Percentiles rank a stretch among this genome's conserved stretches.
These are phyloP conservation scores for Acrocephalus scirpaceus DNA, from an alignment of 2,797 vertebrate species.

Conservation along the genomic window DNA sequence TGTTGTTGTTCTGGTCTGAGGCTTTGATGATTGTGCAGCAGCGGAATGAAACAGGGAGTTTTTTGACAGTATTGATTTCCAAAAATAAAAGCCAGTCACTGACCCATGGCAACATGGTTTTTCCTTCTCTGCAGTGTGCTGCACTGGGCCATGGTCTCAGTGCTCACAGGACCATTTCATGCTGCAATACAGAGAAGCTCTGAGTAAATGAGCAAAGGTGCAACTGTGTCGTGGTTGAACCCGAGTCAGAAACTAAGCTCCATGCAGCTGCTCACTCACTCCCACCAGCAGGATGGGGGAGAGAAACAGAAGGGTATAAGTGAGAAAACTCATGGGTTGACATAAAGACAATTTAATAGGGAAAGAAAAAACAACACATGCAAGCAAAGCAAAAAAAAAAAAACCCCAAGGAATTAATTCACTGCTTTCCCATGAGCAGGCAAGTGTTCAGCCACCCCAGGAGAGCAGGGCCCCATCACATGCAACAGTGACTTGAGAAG, in stretches of 20 bases:
- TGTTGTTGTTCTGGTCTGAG: neutral
- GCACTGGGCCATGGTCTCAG: neutral
- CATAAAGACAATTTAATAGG: neutral
- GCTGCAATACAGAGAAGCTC: neutral
- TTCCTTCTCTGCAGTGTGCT: neutral
- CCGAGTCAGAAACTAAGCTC: neutral
- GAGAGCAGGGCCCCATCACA: neutral
- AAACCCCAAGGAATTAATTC: neutral
- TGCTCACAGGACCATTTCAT: neutral
- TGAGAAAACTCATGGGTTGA: neutral
- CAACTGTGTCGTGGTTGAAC: neutral
- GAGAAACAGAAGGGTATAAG: neutral
- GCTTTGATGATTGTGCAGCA: neutral
- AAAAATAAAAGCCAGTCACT: neutral
- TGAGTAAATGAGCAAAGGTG: neutral
- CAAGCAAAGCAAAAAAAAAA: neutral
- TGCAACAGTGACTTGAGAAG: rapidly evolving
- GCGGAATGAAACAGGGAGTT: neutral
- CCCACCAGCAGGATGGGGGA: neutral
- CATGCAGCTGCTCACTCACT: rapidly evolving
- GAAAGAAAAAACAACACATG: neutral
- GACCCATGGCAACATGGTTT: neutral
- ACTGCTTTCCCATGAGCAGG: no score
- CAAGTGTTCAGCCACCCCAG: neutral
- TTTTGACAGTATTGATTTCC: neutral